Evolutionary conservation across 2,797 vertebrate genomes (phyloP).

Genomic region (Carapus acus): DNA sequence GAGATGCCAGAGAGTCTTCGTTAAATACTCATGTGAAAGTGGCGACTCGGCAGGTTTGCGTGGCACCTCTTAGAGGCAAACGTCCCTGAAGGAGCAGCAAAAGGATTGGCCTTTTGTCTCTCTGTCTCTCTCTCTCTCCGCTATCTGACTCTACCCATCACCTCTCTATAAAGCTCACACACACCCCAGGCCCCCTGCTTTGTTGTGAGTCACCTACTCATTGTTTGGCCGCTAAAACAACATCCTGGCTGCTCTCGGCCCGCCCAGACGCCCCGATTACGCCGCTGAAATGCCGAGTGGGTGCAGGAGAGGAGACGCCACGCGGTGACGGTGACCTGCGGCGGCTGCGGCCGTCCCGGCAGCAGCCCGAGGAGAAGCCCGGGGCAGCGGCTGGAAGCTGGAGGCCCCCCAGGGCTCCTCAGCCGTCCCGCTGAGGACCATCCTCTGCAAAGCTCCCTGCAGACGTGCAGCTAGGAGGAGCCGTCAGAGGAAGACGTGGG

Average conservation of each 20-base stretch:
- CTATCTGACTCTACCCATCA: constrained; percentile 9
- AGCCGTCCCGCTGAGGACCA: no score
- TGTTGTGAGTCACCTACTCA: constrained; percentile 33
- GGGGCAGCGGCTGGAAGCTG: no score
- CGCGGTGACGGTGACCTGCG: no score
- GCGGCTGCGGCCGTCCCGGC: no score
- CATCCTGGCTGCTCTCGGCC: constrained; percentile 48
- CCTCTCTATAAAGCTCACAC: constrained; percentile 33
- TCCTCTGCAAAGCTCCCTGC: no score
- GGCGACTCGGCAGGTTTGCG: background rate
- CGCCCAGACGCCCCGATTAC: constrained; percentile 50
- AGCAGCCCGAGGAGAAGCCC: background rate
- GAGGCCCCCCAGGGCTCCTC: no score
- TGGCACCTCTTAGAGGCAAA: background rate
- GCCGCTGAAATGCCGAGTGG: constrained; percentile 14
- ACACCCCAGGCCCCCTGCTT: constrained; percentile 2
- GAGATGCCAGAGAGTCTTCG: no score
- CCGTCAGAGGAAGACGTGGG: no score
- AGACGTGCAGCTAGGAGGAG: no score
- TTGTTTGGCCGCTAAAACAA: constrained; percentile 52
- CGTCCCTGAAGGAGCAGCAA: background rate
- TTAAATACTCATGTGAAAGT: no score
- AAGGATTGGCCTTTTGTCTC: no score
- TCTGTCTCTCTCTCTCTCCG: constrained; percentile 11
- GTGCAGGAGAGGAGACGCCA: no score